Base-by-base conservation (phyloP, 2,797 vertebrate genomes). In the Sebastes minor region DNA sequence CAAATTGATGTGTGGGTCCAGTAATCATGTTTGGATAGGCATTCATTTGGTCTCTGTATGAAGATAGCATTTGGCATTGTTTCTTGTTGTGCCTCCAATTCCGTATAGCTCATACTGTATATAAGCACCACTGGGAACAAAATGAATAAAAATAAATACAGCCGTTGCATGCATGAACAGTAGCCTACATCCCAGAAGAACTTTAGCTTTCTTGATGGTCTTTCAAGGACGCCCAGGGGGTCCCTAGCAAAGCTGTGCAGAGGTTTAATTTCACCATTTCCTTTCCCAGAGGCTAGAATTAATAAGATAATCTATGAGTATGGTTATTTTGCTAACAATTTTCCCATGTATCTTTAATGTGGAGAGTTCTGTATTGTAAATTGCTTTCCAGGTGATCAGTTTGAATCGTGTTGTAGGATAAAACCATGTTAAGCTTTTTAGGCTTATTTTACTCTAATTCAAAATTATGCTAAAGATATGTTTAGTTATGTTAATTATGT, bases 1-100 rank as follows among this genome's bases (percentile, higher is more conserved):
- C 79, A 88, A 69, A 77, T 77, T 25, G 46, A 71, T 78, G 25
- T 76, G 64, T 57, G 30, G 64, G 38, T 74, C 62, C 32, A 75
- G 87, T 84, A 75, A 82, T 86, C 38, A 83, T 71, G 57, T 74
- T 75, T 67, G 25, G 71, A 81, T 71, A 52, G 69, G 78, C 28
- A 86, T 27, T 80, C 10, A 84, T 84, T 77, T 63, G 22, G 64
- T 71, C 23, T 59, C 46, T 76, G 61, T 61, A n/a, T 60, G 30
- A 57, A 62, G 27, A 68, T 32, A 61, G 30, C 25, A 56, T 67
- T 78, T 66, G 68, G 71, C 27, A 69, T 63, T 59, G 2, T 66
- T 66, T 22, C 70, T 79, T 67, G 27, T 46, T 83, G 42, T 33
- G 22, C 76, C 5, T 87, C 53, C 14, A 80, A 67, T 60, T 80